These are phyloP conservation scores for Ecliptopera silaceata DNA, from an alignment of 2,888 invertebrate genomes.

Conservation along the genomic window DNA sequence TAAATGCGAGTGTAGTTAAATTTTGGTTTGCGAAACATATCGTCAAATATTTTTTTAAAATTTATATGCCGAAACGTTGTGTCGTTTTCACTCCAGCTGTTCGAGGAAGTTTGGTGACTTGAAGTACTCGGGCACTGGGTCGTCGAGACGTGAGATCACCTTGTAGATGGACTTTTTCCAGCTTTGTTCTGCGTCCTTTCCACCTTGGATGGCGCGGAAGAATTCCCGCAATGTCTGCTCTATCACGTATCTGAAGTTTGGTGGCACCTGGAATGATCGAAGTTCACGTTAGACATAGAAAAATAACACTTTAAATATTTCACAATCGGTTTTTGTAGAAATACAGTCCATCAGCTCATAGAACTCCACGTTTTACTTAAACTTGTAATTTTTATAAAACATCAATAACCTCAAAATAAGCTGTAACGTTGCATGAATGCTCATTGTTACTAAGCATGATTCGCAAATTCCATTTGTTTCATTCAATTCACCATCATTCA, in stretches of 20 bases:
- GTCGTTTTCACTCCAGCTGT: constrained; percentile 93
- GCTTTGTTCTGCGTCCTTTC: constrained; percentile 98
- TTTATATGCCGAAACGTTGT: constrained; percentile 66
- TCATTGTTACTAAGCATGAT: too few species aligned
- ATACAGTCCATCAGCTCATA: too few species aligned
- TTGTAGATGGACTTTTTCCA: constrained; percentile 99
- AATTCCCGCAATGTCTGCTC: constrained; percentile 99
- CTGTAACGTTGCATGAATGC: too few species aligned
- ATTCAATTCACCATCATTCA: too few species aligned
- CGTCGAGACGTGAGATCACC: constrained; percentile 99
- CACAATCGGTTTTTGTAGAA: too few species aligned
- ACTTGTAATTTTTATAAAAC: too few species aligned
- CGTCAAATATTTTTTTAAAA: constrained; percentile 66
- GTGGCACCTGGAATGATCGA: constrained; percentile 91
- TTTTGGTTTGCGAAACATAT: constrained; percentile 83
- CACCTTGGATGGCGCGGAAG: constrained; percentile 98
- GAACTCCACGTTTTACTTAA: too few species aligned
- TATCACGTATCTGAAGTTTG: constrained; percentile 97
- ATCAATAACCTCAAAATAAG: too few species aligned
- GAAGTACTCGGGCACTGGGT: constrained; percentile 99
- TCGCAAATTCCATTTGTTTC: too few species aligned
- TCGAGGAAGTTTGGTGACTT: constrained; percentile 99
- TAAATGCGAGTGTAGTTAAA: constrained; percentile 87
- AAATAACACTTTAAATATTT: not conserved
- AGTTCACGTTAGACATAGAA: constrained; percentile 2